Percentiles rank a stretch among this genome's conserved stretches.
Conservation (phyloP, 2,888 invertebrate species). For the Rotaria macrura region DNA sequence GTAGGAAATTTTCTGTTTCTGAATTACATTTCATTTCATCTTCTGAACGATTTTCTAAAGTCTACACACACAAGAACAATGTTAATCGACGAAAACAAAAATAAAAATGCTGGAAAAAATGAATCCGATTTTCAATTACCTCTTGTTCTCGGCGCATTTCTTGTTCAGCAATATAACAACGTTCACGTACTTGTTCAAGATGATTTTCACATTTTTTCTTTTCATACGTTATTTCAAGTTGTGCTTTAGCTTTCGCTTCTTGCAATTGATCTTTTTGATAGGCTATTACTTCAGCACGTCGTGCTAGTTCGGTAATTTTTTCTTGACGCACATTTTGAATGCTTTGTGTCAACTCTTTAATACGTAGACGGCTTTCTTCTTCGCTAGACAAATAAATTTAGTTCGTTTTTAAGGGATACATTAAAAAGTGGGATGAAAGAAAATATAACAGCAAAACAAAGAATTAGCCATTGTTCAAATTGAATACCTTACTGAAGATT, state of each 20-base stretch:
- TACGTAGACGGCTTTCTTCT: conserved; percentile 23
- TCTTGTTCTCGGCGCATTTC: conserved; percentile 36
- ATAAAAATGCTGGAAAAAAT: too few relatives aligned
- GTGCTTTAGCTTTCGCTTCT: conserved; percentile 49
- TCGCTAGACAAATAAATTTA: background rate
- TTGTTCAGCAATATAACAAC: conserved; percentile 40
- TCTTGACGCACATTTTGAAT: conserved; percentile 25
- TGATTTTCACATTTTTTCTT: conserved; percentile 48
- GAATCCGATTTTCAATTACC: background rate
- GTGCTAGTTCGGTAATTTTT: conserved; percentile 25
- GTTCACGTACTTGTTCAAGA: conserved; percentile 48
- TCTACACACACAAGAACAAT: too few relatives aligned
- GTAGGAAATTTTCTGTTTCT: conserved; percentile 46
- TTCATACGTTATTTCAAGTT: conserved; percentile 50
- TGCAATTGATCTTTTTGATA: conserved; percentile 49
- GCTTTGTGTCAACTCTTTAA: conserved; percentile 22
- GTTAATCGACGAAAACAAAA: background rate
- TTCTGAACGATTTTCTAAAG: conserved; percentile 43
- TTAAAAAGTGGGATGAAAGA: background rate
- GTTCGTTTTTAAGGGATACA: background rate
- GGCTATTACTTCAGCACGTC: conserved; percentile 48
- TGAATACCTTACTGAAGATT: background rate
- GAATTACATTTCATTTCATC: conserved; percentile 47
- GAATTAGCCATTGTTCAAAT: background rate
- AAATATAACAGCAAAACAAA: background rate